Conservation (phyloP, 2,797 vertebrate genomes). For the Enteromius treurensis region DNA sequence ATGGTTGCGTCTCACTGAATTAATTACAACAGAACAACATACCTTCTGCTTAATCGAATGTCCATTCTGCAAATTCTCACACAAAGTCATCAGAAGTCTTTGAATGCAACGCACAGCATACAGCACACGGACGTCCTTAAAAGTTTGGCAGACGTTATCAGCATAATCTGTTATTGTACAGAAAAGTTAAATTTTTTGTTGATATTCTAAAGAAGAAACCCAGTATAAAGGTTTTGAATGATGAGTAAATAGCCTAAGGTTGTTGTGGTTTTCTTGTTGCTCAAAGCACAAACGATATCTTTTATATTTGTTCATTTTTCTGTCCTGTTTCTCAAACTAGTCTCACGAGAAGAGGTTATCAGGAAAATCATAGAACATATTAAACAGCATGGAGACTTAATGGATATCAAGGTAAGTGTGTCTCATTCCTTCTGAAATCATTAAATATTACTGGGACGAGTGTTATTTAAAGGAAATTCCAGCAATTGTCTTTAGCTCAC, state of each 20-base stretch:
- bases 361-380: constrained; percentile 81
- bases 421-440: not conserved
- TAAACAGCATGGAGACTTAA: constrained; percentile 79
- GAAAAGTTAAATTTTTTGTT: not conserved
- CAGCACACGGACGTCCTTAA: not conserved
- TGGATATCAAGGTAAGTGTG: constrained; percentile 82
- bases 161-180: not conserved
- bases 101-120: not conserved
- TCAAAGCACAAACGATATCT: not conserved
- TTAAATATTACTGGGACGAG: not conserved
- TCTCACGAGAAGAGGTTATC: constrained; percentile 77
- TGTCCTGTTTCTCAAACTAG: constrained; percentile 21
- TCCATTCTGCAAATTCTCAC: not conserved
- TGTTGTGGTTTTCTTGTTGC: not conserved
- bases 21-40: not conserved
- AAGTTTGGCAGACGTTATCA: not conserved
- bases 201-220: not conserved
- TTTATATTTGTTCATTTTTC: not conserved
- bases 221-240: not conserved
- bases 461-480: not conserved
- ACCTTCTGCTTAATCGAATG: not conserved
- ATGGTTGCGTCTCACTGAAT: not conserved
- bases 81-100: not conserved
- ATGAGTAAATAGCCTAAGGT: not conserved
- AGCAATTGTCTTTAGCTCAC: not conserved